phyloP scores from a whole-genome alignment of 2,113 vertebrate genomes.

The Hyaena hyaena region DNA sequence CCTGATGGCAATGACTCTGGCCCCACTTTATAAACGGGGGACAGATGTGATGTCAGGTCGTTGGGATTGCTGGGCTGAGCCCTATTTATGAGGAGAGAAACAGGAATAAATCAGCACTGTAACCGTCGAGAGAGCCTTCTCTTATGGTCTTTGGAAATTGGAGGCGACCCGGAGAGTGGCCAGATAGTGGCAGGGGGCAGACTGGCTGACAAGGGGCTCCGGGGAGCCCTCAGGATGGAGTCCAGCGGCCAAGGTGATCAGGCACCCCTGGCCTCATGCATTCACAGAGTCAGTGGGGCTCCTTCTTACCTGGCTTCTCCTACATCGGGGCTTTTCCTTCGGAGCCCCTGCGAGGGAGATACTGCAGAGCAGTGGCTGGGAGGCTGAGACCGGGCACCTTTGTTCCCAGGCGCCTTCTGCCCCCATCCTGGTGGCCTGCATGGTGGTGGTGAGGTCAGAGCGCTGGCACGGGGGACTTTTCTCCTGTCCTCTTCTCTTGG shows the following conservation, averaged over 20 bases:
- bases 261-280: fast-evolving
- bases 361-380: background rate
- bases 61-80: background rate
- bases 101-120: fast-evolving
- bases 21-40: background rate
- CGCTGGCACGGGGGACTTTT: background rate
- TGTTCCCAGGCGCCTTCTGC: background rate
- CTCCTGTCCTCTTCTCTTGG: background rate
- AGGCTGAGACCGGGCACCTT: background rate
- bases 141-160: background rate
- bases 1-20: fast-evolving
- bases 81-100: background rate
- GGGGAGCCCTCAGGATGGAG: background rate
- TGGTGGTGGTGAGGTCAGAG: background rate
- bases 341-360: background rate
- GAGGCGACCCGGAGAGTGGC: fast-evolving
- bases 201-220: background rate
- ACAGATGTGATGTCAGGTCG: background rate
- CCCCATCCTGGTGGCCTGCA: fast-evolving
- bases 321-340: background rate
- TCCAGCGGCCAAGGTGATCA: fast-evolving
- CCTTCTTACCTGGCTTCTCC: background rate
- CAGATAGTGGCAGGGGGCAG: fast-evolving
- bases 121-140: background rate
- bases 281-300: background rate